Evolutionary conservation across 2,113 vertebrate species (phyloP).

Genomic region (Bos indicus): DNA sequence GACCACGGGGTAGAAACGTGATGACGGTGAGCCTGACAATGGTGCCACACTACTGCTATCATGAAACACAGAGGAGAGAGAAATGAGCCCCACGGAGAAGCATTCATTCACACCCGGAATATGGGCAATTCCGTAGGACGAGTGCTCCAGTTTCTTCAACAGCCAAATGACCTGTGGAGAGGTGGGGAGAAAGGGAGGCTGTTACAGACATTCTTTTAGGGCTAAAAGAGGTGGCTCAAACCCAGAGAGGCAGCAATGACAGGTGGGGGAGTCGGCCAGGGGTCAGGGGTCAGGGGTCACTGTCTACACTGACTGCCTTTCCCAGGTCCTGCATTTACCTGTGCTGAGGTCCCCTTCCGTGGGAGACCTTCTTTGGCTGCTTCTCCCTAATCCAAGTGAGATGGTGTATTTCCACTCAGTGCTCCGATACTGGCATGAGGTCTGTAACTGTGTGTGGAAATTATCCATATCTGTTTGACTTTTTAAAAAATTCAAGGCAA

Average conservation of each 20-base stretch:
- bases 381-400: background rate
- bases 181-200: no score
- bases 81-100: background rate
- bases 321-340: no score
- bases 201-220: background rate
- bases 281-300: rapidly evolving
- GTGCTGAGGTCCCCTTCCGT: background rate
- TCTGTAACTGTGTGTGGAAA: background rate
- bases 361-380: background rate
- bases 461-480: background rate
- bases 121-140: background rate
- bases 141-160: background rate
- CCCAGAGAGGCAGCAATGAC: background rate
- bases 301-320: background rate
- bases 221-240: background rate
- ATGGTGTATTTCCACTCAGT: background rate
- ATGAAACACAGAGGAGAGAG: background rate
- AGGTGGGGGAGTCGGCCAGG: rapidly evolving
- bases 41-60: background rate
- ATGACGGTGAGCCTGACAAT: background rate
- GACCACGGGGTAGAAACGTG: background rate
- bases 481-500: background rate
- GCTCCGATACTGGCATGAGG: rapidly evolving
- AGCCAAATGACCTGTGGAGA: background rate
- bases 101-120: background rate